Percentiles rank a stretch among this genome's conserved stretches.
phyloP scores from a whole-genome alignment of 2,797 vertebrate genomes.

The Aselliscus stoliczkanus region DNA sequence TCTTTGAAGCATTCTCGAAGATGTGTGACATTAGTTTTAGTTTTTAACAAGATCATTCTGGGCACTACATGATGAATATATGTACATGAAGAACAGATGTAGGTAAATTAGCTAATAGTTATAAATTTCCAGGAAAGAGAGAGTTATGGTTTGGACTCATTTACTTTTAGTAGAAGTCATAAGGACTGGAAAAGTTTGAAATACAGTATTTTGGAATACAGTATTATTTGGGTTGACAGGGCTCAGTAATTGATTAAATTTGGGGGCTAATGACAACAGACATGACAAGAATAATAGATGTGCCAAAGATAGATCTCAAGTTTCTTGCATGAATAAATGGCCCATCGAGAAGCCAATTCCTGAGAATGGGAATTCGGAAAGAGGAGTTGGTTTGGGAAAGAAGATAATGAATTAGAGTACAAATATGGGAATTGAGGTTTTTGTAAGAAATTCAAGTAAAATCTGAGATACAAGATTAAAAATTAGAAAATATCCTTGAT shows the following conservation, averaged over 20 bases:
- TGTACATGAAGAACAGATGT: not conserved
- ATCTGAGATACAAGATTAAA: not conserved
- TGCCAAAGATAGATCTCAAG: not conserved
- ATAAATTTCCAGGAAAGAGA: constrained; percentile 9
- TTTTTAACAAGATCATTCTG: not conserved
- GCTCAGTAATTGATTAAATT: not conserved
- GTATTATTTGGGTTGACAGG: not conserved
- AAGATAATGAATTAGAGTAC: not conserved
- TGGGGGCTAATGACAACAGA: not conserved
- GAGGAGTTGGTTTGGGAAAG: not conserved
- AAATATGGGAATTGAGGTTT: not conserved
- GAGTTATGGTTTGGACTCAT: not conserved
- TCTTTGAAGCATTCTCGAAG: not conserved
- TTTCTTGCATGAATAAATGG: not conserved
- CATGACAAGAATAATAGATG: not conserved
- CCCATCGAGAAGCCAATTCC: not conserved
- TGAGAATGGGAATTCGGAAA: not conserved
- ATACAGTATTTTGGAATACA: not conserved
- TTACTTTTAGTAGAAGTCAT: not conserved
- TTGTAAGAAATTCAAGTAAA: not conserved
- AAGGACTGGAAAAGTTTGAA: not conserved
- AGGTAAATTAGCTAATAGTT: not conserved
- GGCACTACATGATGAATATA: not conserved
- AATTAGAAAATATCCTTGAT: not conserved
- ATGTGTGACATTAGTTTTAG: not conserved